Base-by-base conservation (phyloP, 2,797 vertebrate genomes). In the Poecilia picta region DNA sequence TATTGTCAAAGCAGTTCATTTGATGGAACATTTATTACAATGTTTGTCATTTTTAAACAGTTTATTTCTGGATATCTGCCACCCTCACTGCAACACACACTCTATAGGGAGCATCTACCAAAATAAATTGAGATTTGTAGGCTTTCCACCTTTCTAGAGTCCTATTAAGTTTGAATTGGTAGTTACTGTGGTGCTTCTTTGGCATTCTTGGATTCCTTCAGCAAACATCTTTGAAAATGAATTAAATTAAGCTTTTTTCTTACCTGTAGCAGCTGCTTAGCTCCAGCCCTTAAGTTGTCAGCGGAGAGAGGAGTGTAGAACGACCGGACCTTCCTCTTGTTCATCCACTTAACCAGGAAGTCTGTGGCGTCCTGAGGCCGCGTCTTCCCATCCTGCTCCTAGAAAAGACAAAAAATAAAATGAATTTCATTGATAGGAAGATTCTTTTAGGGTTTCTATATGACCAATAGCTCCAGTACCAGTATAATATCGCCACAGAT, bases 401-500 rank as follows among this genome's bases (percentile, higher is more conserved):
- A 23, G 4, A 78, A 46, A 28, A 11, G 5, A 8, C 5, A 31
- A 5, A 18, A 18, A 5, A 62, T 20, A 64, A 11, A 5, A 23
- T 68, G 0, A 2, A 41, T 41, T 12, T 68, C 10, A 68, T 39
- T 25, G 4, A 25, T 25, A 25, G 23, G 18, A 39, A 39, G 20
- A 25, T 68, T 5, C 1, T 33, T 33, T 33, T 33, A 3, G 33
- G 33, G 33, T 5, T 1, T 39, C 16, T 11, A 57, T 31, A 18
- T 47, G 49, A 41, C 2, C 53, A 31, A 0, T 18, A 36, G 41
- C 18, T 74, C 94, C 82, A 41, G 39, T 64, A 97, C 96, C 90
- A 83, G 93, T 46, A 95, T 74, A 39, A 96, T 93, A 81, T 96
- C 95, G 16, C 95, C 96, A 64, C 95, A 96, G 84, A 96, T 94